These are phyloP conservation scores for Emberiza fucata DNA, from an alignment of 2,113 vertebrate species.

Conservation along the genomic window DNA sequence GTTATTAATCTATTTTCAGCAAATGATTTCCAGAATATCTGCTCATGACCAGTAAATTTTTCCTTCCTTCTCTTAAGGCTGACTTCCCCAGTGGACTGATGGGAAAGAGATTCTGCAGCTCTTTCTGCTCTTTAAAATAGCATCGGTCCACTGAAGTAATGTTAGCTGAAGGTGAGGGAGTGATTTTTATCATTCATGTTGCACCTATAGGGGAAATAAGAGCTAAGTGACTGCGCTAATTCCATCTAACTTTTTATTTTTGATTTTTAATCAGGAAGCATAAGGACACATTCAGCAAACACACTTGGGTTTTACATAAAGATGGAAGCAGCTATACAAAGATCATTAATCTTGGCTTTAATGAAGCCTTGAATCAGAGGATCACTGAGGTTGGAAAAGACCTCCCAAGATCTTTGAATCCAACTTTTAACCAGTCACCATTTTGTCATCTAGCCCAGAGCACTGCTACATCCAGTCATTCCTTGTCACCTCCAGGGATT, in stretches of 20 bases:
- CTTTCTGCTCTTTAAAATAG: not conserved
- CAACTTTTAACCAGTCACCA: not conserved
- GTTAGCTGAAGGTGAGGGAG: not conserved
- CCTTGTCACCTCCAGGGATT: not conserved
- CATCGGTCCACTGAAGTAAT: not conserved
- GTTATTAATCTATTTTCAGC: slow-evolving; percentile 32
- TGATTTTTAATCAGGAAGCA: not conserved
- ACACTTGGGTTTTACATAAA: not conserved
- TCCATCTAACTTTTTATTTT: not conserved
- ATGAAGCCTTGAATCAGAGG: not conserved
- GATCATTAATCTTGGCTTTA: not conserved
- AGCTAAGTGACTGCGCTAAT: not conserved
- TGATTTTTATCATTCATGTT: not conserved
- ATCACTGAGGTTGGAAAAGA: not conserved
- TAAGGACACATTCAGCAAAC: not conserved
- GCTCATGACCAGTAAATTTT: slow-evolving; percentile 28
- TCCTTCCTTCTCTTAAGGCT: slow-evolving; percentile 18
- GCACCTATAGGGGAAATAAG: not conserved
- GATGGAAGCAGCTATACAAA: not conserved
- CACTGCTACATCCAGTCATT: not conserved
- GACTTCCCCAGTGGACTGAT: not conserved
- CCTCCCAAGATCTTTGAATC: not conserved
- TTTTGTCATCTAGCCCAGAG: too few relatives aligned
- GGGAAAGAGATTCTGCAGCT: not conserved
- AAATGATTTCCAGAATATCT: slow-evolving; percentile 46